Base-by-base conservation (phyloP, 2,797 vertebrate genomes). In the Lerista edwardsae region DNA sequence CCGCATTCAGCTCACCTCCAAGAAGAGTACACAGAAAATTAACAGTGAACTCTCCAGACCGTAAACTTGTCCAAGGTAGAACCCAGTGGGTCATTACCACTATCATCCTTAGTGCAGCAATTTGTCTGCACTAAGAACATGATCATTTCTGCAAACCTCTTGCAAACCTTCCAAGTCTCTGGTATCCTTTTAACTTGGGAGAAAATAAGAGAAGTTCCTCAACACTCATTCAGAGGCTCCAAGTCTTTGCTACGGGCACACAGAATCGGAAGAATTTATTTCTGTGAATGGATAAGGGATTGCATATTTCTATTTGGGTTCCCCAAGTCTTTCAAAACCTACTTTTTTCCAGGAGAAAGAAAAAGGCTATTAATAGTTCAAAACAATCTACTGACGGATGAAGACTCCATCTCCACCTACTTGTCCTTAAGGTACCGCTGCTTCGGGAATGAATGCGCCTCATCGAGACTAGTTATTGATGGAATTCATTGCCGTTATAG, bases 231-330 rank as follows among this genome's bases (percentile, higher is more conserved):
- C 86, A 80, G 76, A 86, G 89, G 91, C 87, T 90, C 89, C 85
- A 64, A 82, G 82, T 89, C 93, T 87, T 94, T 86, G 88, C 92
- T 94, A 91, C 88, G 85, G 93, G 93, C 92, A 92, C 88, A 91
- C 83, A 89, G 86, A 85, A 91, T 81, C 83, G 88, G 86, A 85
- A 91, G 80, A 80, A 90, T 59, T 88, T 91, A 94, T 91, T 92
- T 87, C 90, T 94, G 90, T 73, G 76, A 94, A 93, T 81, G 93
- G 86, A 88, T 87, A 93, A 51, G 93, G 91, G 92, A 95, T 90
- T 96, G 96, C 95, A 96, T 95, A 96, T 95, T 95, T 94, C 90
- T 91, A 89, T 93, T 95, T 15, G 64, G 91, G 90, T 94, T 94
- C 95, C 91, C 87, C 90, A 91, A 95, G 93, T 95, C 91, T 89